Base-by-base conservation (phyloP, 2,888 invertebrate genomes). In the Seira ritae region DNA sequence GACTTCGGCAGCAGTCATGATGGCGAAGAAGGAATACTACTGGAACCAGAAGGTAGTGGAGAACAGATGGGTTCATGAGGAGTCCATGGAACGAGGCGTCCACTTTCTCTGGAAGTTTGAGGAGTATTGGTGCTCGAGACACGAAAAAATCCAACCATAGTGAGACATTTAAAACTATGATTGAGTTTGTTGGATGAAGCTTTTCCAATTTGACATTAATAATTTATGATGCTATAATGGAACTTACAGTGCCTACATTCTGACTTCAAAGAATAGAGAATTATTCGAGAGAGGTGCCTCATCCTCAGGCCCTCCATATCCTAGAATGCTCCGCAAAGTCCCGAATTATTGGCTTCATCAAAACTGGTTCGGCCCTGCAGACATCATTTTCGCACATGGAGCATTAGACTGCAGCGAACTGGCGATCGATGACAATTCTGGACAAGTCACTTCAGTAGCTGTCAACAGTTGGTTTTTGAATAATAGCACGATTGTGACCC, bases 91-190 rank as follows among this genome's bases (percentile, higher is more conserved):
- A n/a, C 65, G 22, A 0, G 74, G 66, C 1, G 65, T 74, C 15
- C 20, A 23, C 6, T 65, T 74, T 19, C 65, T 62, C 1, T 74
- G 74, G 74, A 17, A 65, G 0, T 46, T 62, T 17, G 20, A 23
- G 1, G 74, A 74, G 22, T 74, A 74, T 23, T 74, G 65, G 66
- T 74, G 74, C 37, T 65, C 37, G 10, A 17, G 74, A 10, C 74
- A 74, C n/a, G 2, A 3, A 31, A 31, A 31, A 31, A 31, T 31
- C 31, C 31, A 31, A 31, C 8, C 31, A 31, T 31, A n/a, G n/a
- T n/a, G n/a, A n/a, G n/a, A 1, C 22, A 8, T 46, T 19, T 22
- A 22, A 22, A 66, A 22, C 8, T 66, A 10, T 23, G 22, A 65
- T 65, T 20, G 1, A 65, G n/a, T 31, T 31, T 31, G 8, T 31